phyloP scores from a whole-genome alignment of 2,888 invertebrate species.

The Apamea crenata region DNA sequence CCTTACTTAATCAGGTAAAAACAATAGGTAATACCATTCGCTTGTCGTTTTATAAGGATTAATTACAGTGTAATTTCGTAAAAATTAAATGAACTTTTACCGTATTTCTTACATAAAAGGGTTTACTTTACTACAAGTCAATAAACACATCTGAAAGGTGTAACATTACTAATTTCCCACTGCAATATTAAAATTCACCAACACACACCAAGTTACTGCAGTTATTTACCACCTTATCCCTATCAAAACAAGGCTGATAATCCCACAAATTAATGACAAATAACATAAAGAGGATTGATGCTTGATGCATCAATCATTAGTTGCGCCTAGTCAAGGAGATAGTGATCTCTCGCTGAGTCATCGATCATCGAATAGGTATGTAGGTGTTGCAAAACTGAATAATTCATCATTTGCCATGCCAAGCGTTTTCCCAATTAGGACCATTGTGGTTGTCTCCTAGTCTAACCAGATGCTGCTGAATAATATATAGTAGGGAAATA shows the following conservation, averaged over 20 bases:
- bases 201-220: neutral
- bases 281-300: neutral
- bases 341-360: conserved; percentile 27
- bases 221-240: neutral
- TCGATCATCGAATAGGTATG: conserved; percentile 35
- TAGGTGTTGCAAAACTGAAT: conserved; percentile 18
- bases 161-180: conserved; percentile 17
- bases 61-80: neutral
- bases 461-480: neutral
- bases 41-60: neutral
- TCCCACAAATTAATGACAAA: neutral
- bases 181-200: neutral
- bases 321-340: conserved; percentile 31
- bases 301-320: conserved; percentile 38
- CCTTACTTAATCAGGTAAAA: too few relatives aligned
- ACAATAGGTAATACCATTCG: neutral
- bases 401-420: conserved; percentile 36
- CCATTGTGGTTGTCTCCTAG: conserved; percentile 11
- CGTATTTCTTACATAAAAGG: neutral
- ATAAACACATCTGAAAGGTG: neutral
- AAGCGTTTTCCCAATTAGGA: conserved; percentile 19
- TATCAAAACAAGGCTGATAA: neutral
- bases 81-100: neutral
- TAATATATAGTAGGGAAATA: neutral
- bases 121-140: neutral